phyloP scores from a whole-genome alignment of 2,888 invertebrate genomes.

The Drosophila peninsularis region DNA sequence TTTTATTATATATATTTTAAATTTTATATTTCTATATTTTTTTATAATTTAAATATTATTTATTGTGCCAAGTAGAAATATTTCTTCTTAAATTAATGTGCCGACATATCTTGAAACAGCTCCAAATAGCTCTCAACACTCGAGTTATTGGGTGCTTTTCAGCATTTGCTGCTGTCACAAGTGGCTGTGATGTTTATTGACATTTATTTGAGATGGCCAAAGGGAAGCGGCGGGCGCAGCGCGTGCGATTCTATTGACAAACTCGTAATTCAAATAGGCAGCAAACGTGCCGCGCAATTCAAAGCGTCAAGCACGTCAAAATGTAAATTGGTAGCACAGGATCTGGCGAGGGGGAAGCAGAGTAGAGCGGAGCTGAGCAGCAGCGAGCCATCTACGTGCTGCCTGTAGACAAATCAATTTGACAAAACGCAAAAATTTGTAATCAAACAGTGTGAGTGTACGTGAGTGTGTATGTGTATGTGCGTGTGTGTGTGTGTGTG shows the following conservation, averaged over 20 bases:
- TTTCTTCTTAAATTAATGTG: slow-evolving; percentile 2
- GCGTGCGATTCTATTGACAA: slow-evolving; percentile 67
- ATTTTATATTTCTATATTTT: no score
- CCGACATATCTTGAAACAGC: slow-evolving; percentile 9
- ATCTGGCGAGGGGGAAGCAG: not conserved
- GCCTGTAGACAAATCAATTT: slow-evolving; percentile 69
- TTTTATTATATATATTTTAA: no score
- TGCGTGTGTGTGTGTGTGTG: not conserved
- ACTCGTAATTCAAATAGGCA: slow-evolving; percentile 72
- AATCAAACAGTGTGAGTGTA: slow-evolving; percentile 47
- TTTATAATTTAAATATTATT: slow-evolving; percentile 2
- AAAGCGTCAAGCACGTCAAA: slow-evolving; percentile 64
- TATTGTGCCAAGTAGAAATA: not conserved
- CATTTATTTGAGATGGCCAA: slow-evolving; percentile 67
- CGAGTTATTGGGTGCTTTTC: slow-evolving; percentile 20
- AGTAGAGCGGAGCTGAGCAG: not conserved
- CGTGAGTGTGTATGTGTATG: not conserved
- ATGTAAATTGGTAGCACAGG: slow-evolving; percentile 62
- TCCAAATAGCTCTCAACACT: slow-evolving; percentile 8
- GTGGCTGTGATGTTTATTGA: slow-evolving; percentile 60
- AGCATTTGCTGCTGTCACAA: slow-evolving; percentile 41
- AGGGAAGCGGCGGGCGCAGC: slow-evolving; percentile 4
- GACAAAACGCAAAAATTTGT: slow-evolving; percentile 59
- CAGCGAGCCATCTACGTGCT: slow-evolving; percentile 47
- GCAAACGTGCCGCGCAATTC: slow-evolving; percentile 71